Percentiles rank a stretch among this genome's conserved stretches.
These are phyloP conservation scores for Drosophila ustulata DNA, from an alignment of 2,888 invertebrate species.

Conservation along the genomic window DNA sequence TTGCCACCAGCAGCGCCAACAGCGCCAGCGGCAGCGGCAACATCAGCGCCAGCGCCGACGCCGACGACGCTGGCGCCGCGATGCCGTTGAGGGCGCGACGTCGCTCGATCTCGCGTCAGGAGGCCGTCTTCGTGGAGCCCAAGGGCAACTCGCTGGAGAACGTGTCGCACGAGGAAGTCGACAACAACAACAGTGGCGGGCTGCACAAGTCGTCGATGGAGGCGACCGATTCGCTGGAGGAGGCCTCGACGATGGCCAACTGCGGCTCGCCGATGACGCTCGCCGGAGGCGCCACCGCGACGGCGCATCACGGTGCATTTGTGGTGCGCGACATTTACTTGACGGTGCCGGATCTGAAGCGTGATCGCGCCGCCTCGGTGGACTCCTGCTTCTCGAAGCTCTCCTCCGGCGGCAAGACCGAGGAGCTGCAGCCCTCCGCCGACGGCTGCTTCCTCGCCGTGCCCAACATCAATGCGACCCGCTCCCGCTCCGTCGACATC, in stretches of 20 bases:
- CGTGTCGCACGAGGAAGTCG: slow-evolving; percentile 86
- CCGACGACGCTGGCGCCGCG: slow-evolving; percentile 70
- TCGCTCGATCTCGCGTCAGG: slow-evolving; percentile 92
- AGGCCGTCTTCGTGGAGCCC: slow-evolving; percentile 92
- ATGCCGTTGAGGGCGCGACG: slow-evolving; percentile 86
- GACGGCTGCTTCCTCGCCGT: slow-evolving; percentile 88
- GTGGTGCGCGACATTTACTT: slow-evolving; percentile 90
- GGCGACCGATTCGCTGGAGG: slow-evolving; percentile 74
- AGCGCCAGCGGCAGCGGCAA: not conserved
- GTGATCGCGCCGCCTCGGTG: slow-evolving; percentile 94
- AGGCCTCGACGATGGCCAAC: slow-evolving; percentile 84
- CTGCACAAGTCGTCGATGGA: slow-evolving; percentile 65
- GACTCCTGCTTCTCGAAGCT: slow-evolving; percentile 94
- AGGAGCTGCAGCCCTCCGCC: slow-evolving; percentile 88
- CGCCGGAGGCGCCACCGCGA: slow-evolving; percentile 59
- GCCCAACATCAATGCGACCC: slow-evolving; percentile 89
- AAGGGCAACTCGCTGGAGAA: slow-evolving; percentile 90
- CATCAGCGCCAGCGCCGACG: slow-evolving; percentile 43
- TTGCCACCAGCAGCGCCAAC: slow-evolving; percentile 44
- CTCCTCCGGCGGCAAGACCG: slow-evolving; percentile 89
- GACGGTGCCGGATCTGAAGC: slow-evolving; percentile 92
- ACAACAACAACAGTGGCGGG: slow-evolving; percentile 33
- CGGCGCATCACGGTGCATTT: slow-evolving; percentile 67
- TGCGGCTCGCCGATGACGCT: slow-evolving; percentile 76
- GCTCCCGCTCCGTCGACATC: slow-evolving; percentile 94